phyloP scores from a whole-genome alignment of 2,888 invertebrate genomes.

The Leptinotarsa rubiginosa region DNA sequence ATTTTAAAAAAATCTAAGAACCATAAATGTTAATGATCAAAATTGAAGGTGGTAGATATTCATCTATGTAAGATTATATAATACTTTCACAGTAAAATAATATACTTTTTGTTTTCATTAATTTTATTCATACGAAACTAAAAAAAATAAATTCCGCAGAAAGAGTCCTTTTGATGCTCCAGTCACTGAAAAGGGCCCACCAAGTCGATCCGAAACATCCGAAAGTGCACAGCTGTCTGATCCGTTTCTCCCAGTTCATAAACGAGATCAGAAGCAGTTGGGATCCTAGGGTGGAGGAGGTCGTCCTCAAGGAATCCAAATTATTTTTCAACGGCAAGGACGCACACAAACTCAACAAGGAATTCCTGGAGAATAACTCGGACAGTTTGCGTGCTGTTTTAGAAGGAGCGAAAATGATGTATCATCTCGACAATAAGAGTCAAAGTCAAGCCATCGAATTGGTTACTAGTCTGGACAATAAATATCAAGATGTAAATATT shows the following conservation, averaged over 20 bases:
- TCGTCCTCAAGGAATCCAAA: constrained; percentile 69
- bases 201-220: constrained; percentile 80
- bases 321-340: constrained; percentile 71
- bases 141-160: constrained; percentile 68
- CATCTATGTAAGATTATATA: background rate
- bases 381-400: constrained; percentile 81
- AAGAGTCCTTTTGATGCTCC: constrained; percentile 93
- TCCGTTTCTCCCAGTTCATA: constrained; percentile 78
- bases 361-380: constrained; percentile 73
- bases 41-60: no score
- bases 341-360: constrained; percentile 75
- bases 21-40: no score
- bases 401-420: constrained; percentile 86
- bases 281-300: constrained; percentile 69
- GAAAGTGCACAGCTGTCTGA: constrained; percentile 87
- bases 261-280: constrained; percentile 64
- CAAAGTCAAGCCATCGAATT: constrained; percentile 75
- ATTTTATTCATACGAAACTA: background rate
- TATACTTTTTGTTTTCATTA: background rate
- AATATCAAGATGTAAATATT: constrained; percentile 68
- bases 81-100: background rate
- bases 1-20: no score
- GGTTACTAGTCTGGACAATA: constrained; percentile 70
- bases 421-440: constrained; percentile 76
- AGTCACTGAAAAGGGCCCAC: constrained; percentile 92